Evolutionary conservation across 2,888 invertebrate genomes (phyloP).

Genomic region (Drosophila hamatofila): DNA sequence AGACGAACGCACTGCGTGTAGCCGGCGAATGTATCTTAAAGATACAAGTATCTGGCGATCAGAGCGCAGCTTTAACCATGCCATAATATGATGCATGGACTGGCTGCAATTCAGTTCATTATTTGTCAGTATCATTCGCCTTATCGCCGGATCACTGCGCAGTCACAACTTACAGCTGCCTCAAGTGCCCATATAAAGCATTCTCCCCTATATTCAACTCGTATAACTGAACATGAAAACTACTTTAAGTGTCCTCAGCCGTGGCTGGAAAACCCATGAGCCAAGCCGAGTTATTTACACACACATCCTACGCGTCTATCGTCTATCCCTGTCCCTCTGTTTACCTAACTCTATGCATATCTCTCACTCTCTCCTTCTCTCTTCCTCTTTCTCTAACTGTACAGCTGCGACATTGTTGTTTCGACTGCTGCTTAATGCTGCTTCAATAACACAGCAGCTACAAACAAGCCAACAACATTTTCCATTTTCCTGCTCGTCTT

Average conservation of each 20-base stretch:
- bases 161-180: conserved; percentile 24
- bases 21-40: conserved; percentile 25
- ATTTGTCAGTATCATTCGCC: conserved; percentile 20
- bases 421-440: conserved; percentile 42
- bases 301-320: conserved; percentile 20
- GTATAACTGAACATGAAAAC: conserved; percentile 56
- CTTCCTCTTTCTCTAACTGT: conserved; percentile 8
- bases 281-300: conserved; percentile 27
- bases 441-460: conserved; percentile 15
- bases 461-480: conserved; percentile 62
- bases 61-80: background rate
- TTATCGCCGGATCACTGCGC: conserved; percentile 43
- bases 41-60: conserved; percentile 22
- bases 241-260: conserved; percentile 70
- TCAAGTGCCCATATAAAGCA: conserved; percentile 42
- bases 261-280: conserved; percentile 27
- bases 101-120: conserved; percentile 6
- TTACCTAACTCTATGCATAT: too few species aligned
- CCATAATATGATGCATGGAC: conserved; percentile 10
- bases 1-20: conserved; percentile 43
- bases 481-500: conserved; percentile 56
- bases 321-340: conserved; percentile 1
- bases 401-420: conserved; percentile 75
- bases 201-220: conserved; percentile 43
- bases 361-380: background rate